phyloP scores from a whole-genome alignment of 1,140 invertebrate species.

The Vanessa tameamea region DNA sequence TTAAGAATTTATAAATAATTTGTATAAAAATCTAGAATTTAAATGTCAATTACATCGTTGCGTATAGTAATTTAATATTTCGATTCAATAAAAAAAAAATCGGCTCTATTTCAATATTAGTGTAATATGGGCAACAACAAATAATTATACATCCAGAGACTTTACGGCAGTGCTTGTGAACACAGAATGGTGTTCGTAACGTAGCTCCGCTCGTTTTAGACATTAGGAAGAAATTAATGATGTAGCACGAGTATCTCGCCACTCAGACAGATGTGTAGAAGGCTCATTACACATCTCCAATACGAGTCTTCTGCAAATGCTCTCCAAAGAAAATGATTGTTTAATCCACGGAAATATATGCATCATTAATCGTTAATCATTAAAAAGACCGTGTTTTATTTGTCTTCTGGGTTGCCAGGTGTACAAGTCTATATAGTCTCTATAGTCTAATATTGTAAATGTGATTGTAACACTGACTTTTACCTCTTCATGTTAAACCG shows the following conservation, averaged over 20 bases:
- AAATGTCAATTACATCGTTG: too few species aligned
- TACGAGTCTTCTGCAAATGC: conserved; percentile 17
- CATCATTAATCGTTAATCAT: background rate
- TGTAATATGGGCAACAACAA: background rate
- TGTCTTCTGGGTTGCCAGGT: too few species aligned
- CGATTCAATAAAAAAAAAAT: too few species aligned
- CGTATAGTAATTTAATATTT: too few species aligned
- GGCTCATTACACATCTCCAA: conserved; percentile 60
- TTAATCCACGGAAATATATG: background rate
- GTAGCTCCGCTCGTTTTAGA: conserved; percentile 59
- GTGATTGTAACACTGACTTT: too few species aligned
- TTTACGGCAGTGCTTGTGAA: conserved; percentile 56
- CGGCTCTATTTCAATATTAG: too few species aligned
- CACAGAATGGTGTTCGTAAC: conserved; percentile 61
- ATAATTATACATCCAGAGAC: background rate
- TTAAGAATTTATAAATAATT: too few species aligned
- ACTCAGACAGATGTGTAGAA: conserved; percentile 58
- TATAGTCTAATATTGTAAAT: too few species aligned
- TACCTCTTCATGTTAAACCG: too few species aligned
- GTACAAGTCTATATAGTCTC: too few species aligned
- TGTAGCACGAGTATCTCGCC: conserved; percentile 53
- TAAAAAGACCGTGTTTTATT: too few species aligned
- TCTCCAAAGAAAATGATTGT: conserved; percentile 5
- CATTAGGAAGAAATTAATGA: conserved; percentile 76
- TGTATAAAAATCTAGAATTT: too few species aligned